A percentile compares a stretch with the other conserved stretches of the same genome.
Conservation (phyloP, 2,797 vertebrate species). For the Echiichthys vipera region DNA sequence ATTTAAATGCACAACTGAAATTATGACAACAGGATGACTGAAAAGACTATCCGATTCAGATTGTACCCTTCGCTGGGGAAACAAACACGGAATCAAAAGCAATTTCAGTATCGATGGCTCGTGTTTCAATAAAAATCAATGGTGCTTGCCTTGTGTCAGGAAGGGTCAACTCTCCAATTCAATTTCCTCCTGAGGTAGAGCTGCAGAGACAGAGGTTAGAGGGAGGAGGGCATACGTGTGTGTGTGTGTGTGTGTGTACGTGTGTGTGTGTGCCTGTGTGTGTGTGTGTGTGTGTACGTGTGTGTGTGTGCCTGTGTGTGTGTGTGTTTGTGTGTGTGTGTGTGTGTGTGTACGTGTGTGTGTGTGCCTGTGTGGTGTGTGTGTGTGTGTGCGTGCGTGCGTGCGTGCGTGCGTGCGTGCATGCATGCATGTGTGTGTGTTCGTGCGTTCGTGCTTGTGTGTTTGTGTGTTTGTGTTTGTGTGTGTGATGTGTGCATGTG, state of each 20-base stretch:
- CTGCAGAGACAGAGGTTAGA: slow-evolving; percentile 47
- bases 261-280: slow-evolving; percentile 3
- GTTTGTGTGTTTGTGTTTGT: too few relatives aligned
- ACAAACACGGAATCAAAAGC: slow-evolving; percentile 74
- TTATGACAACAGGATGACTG: slow-evolving; percentile 17
- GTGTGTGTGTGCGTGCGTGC: neutral
- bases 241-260: slow-evolving; percentile 23
- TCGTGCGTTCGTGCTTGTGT: too few relatives aligned
- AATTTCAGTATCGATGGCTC: slow-evolving; percentile 82
- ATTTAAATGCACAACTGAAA: slow-evolving; percentile 36
- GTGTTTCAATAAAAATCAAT: slow-evolving; percentile 84
- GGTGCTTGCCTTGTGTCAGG: slow-evolving; percentile 79
- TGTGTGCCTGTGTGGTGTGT: too few relatives aligned
- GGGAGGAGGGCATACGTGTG: neutral
- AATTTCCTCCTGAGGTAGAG: slow-evolving; percentile 80
- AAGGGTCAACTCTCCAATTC: slow-evolving; percentile 81
- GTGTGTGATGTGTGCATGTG: too few relatives aligned
- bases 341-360: too few relatives aligned
- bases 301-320: neutral
- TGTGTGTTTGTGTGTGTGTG: slow-evolving; percentile 12
- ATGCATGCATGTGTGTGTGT: too few relatives aligned
- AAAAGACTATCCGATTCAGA: slow-evolving; percentile 34
- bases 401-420: slow-evolving; percentile 10
- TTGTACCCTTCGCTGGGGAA: slow-evolving; percentile 28
- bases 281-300: slow-evolving; percentile 5